Conservation (phyloP, 2,113 vertebrate species). For the Rattus rattus region DNA sequence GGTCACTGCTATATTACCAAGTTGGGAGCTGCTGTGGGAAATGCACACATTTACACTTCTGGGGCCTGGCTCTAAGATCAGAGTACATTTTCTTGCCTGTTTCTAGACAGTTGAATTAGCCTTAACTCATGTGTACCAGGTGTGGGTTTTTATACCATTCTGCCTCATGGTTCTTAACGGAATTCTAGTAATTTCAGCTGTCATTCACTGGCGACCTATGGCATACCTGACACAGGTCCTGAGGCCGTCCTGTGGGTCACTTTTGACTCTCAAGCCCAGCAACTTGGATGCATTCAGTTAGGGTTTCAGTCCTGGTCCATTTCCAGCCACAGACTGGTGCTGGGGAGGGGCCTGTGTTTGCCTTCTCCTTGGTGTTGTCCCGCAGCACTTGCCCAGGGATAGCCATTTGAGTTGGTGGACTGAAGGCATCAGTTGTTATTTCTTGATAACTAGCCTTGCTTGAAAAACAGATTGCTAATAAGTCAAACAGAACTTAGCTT, state of each 20-base stretch:
- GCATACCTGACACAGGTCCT: accelerated
- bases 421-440: not conserved
- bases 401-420: not conserved
- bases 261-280: not conserved
- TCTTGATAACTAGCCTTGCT: not conserved
- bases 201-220: not conserved
- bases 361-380: not conserved
- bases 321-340: not conserved
- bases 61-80: not conserved
- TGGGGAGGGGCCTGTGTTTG: too few relatives aligned
- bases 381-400: not conserved
- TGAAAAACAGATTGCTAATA: constrained; percentile 4
- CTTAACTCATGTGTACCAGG: not conserved
- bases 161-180: not conserved
- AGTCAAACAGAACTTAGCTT: not conserved
- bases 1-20: not conserved
- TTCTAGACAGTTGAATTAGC: not conserved
- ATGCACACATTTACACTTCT: not conserved
- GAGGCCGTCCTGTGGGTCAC: not conserved
- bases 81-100: not conserved
- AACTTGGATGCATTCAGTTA: not conserved
- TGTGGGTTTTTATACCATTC: not conserved
- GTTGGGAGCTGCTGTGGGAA: not conserved
- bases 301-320: not conserved
- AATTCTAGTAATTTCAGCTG: not conserved